These are phyloP conservation scores for Eugnorisma glareosa DNA, from an alignment of 2,888 invertebrate genomes.

Conservation along the genomic window DNA sequence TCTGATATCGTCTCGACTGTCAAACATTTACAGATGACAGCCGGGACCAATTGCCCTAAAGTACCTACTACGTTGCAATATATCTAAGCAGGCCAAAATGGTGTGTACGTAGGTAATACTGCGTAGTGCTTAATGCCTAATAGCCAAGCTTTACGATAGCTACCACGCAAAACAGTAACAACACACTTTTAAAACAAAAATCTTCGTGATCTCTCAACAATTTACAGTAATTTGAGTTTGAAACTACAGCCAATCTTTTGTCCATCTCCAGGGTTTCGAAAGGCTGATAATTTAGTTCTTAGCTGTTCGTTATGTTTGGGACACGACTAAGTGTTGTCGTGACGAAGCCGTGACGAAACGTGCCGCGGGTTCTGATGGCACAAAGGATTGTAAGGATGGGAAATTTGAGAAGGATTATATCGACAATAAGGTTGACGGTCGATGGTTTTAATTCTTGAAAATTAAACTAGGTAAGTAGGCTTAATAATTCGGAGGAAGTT, in stretches of 20 bases:
- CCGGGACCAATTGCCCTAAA: neutral
- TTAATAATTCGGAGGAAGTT: neutral
- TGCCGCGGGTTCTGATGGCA: constrained; percentile 69
- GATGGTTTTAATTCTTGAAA: neutral
- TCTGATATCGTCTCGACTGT: neutral
- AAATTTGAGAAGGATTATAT: constrained; percentile 25
- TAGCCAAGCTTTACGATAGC: neutral
- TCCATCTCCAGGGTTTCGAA: constrained; percentile 58
- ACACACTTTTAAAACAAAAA: constrained; percentile 9
- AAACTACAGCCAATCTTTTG: constrained; percentile 53
- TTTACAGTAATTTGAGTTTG: constrained; percentile 50
- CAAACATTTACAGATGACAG: neutral
- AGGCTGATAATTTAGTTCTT: constrained; percentile 68
- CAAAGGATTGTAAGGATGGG: constrained; percentile 64
- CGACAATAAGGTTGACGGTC: constrained; percentile 30
- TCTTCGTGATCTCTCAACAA: constrained; percentile 39
- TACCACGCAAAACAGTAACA: neutral
- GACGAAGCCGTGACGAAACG: constrained; percentile 73
- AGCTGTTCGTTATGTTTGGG: constrained; percentile 66
- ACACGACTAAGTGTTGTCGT: constrained; percentile 72
- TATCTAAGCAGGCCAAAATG: neutral
- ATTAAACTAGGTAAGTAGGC: neutral
- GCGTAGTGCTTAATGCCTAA: too few relatives aligned
- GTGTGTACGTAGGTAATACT: neutral
- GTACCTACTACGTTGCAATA: neutral